These are phyloP conservation scores for Orthosia gracilis DNA, from an alignment of 2,888 invertebrate species.

Conservation along the genomic window DNA sequence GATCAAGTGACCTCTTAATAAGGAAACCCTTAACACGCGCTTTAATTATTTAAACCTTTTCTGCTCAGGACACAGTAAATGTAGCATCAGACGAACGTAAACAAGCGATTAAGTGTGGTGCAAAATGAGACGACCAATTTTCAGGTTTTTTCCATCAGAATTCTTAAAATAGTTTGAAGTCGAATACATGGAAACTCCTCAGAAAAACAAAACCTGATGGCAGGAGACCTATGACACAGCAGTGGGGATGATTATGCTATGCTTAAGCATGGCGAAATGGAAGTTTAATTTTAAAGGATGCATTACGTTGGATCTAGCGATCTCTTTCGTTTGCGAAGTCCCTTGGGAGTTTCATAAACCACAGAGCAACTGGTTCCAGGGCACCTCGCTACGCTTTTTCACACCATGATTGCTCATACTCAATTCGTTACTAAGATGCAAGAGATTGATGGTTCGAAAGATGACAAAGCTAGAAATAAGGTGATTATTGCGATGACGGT, in stretches of 20 bases:
- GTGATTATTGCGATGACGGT: no score
- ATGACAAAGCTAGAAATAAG: no score
- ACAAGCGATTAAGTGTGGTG: neutral
- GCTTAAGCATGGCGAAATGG: neutral
- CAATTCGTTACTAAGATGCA: no score
- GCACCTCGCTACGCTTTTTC: neutral
- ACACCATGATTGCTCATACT: neutral
- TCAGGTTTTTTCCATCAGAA: neutral
- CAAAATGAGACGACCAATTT: neutral
- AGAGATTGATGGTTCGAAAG: no score
- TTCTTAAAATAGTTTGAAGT: neutral
- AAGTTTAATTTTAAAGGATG: neutral
- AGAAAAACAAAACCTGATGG: no score
- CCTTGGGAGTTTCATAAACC: neutral
- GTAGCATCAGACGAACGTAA: neutral
- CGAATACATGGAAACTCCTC: neutral
- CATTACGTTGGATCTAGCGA: neutral
- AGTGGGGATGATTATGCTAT: neutral
- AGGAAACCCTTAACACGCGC: constrained; percentile 47
- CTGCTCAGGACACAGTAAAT: neutral
- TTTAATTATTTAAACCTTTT: constrained; percentile 43
- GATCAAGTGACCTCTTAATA: constrained; percentile 36
- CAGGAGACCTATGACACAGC: neutral
- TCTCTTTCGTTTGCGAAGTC: neutral
- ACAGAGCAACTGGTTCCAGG: no score